Base-by-base conservation (phyloP, 2,888 invertebrate genomes). In the Linnaemya vulpina region DNA sequence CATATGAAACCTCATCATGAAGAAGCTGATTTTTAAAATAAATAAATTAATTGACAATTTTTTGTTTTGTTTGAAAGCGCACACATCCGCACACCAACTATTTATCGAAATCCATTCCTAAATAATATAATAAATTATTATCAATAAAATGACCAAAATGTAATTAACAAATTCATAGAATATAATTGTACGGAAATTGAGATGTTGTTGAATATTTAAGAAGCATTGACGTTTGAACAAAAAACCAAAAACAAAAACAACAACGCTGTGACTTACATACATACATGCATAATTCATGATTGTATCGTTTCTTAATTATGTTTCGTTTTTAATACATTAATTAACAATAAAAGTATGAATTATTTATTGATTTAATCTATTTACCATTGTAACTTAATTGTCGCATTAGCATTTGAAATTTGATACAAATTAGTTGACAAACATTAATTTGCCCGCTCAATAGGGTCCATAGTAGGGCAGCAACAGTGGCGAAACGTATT, bases 11-110 rank as follows among this genome's bases (percentile, higher is more conserved):
- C 81, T 86, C 84, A 82, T 70, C 78, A 84, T 84, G 84, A 86
- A 76, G 81, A 65, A 74, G 84, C 78, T 86, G 84, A 84, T 86
- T 86, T 75, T 62, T 8, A 49, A 82, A 51, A 73, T 77, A 78
- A 86, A 84, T 81, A 86, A 78, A 80, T 79, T 71, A 75, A 53
- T 63, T 76, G 51, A 76, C 43, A 43, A 38, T 17, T 35, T 38
- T 62, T 67, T 20, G n/a, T n/a, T n/a, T n/a, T n/a, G n/a, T n/a
- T 9, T n/a, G 1, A 11, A 40, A 10, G 25, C 38, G 38, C 38
- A 38, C 38, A 38, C 1, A 40, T 11, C 3, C 1, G 1, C 13
- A 70, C 22, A 40, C 10, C 5, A 51, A 51, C 53, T 4, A n/a
- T n/a, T n/a, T n/a, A n/a, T n/a, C n/a, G n/a, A 10, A 60, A 62